These are phyloP conservation scores for Lysandra bellargus DNA, from an alignment of 2,888 invertebrate genomes.

Conservation along the genomic window DNA sequence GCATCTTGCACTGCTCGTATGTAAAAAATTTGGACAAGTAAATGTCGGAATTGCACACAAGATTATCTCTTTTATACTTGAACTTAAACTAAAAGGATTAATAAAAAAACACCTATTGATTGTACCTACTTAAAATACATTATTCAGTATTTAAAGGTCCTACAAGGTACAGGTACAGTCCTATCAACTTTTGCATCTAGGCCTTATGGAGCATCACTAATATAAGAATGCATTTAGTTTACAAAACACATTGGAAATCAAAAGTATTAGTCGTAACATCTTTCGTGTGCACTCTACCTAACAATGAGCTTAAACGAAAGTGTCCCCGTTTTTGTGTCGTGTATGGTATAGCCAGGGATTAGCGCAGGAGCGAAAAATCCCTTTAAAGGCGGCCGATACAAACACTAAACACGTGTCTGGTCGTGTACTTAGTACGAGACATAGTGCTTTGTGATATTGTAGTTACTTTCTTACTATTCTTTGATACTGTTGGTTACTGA, in stretches of 20 bases:
- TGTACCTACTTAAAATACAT: not conserved
- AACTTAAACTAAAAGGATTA: not conserved
- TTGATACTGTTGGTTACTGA: no score
- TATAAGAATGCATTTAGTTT: slow-evolving; percentile 15
- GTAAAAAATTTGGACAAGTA: not conserved
- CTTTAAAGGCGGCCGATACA: slow-evolving; percentile 22
- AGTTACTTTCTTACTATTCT: not conserved
- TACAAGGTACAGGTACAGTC: not conserved
- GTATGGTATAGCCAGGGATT: slow-evolving; percentile 3
- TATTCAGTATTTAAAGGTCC: not conserved
- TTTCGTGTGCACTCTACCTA: slow-evolving; percentile 27
- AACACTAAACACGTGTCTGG: slow-evolving; percentile 13
- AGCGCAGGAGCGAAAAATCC: slow-evolving; percentile 25
- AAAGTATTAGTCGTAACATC: not conserved
- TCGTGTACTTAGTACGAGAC: not conserved
- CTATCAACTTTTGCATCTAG: slow-evolving; percentile 21
- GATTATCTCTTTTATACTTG: not conserved
- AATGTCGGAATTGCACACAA: not conserved
- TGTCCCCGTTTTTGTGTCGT: slow-evolving; percentile 21
- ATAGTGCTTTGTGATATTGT: not conserved
- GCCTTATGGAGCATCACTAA: slow-evolving; percentile 1
- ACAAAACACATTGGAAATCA: slow-evolving; percentile 9
- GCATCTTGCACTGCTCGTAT: no score
- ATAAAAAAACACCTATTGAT: not conserved
- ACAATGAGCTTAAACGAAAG: slow-evolving; percentile 28